Base-by-base conservation (phyloP, 2,888 invertebrate species). In the Yponomeuta sedellus region DNA sequence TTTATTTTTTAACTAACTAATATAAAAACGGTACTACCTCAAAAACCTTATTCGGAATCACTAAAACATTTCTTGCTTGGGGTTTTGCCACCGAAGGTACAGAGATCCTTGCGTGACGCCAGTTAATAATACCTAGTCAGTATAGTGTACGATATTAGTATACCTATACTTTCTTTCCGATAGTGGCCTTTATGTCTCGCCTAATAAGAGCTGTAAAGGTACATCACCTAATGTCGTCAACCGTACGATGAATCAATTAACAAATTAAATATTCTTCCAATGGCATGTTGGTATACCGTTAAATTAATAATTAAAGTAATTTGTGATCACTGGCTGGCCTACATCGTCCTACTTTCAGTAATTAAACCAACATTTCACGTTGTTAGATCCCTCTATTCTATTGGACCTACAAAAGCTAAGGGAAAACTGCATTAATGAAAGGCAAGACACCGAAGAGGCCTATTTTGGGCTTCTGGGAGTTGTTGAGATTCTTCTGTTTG, bases 401-500 rank as follows among this genome's bases (percentile, higher is more conserved):
- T 34, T 34, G 44, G 12, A 12, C 8, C 16, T 52, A 52, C 44
- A 34, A 34, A 34, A 8, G 1, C 6, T 34, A 5, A 34, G 0
- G 5, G 8, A 34, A 34, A 34, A 6, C 6, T 34, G 34, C 28
- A 28, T 2, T 34, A 12, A 52, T 52, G 44, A 52, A 52, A 52
- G 44, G 44, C 44, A 52, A 52, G 16, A 52, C 1, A 34, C 34
- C 34, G 0, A 5, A 52, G 16, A 52, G 44, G 44, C 44, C 44
- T 3, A 4, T 52, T 16, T 12, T 28, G 12, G 61, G 63, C 40
- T 63, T 63, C 12, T 63, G 63, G 56, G 64, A 34, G 6, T 16
- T 64, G 10, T n/a, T 64, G 5, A n/a, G 28, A n/a, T 10, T 10
- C 40, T 88, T 80, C 70, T 89, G 89, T 67, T 71, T 84, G 25